Evolutionary conservation across 2,797 vertebrate species (phyloP).

Genomic region (Crenuchus spilurus): DNA sequence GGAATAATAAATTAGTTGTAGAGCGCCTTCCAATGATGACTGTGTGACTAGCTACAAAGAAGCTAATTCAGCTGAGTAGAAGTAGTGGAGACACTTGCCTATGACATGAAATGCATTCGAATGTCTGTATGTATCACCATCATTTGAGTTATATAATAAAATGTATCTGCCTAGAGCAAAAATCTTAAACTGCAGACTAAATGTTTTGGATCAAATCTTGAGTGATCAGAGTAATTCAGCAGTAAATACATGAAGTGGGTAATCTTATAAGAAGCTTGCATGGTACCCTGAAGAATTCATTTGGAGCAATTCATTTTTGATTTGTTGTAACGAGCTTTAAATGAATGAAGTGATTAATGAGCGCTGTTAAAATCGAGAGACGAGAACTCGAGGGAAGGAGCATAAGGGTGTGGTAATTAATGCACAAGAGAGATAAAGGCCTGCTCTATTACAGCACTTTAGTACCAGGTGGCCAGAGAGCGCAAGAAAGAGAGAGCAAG

Average conservation of each 20-base stretch:
- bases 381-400: not conserved
- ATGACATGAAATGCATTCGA: not conserved
- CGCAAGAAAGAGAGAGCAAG: not conserved
- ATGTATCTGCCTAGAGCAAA: constrained; percentile 2
- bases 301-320: constrained; percentile 9
- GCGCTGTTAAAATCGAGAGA: constrained; percentile 7
- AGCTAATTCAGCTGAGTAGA: not conserved
- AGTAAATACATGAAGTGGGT: not conserved
- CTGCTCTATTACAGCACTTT: not conserved
- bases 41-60: not conserved
- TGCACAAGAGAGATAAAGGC: not conserved
- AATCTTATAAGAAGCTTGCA: not conserved
- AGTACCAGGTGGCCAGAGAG: not conserved
- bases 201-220: not conserved
- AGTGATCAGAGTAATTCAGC: constrained; percentile 8
- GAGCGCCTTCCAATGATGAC: not conserved
- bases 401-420: constrained; percentile 14
- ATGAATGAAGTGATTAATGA: constrained; percentile 31
- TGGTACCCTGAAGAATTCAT: constrained; percentile 7
- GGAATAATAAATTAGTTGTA: not conserved
- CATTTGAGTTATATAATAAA: constrained; percentile 16
- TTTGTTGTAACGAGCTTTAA: constrained; percentile 25
- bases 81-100: not conserved
- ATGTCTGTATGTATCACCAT: not conserved
- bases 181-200: not conserved